Conservation (phyloP, 2,888 invertebrate genomes). For the Drosophila mimica region DNA sequence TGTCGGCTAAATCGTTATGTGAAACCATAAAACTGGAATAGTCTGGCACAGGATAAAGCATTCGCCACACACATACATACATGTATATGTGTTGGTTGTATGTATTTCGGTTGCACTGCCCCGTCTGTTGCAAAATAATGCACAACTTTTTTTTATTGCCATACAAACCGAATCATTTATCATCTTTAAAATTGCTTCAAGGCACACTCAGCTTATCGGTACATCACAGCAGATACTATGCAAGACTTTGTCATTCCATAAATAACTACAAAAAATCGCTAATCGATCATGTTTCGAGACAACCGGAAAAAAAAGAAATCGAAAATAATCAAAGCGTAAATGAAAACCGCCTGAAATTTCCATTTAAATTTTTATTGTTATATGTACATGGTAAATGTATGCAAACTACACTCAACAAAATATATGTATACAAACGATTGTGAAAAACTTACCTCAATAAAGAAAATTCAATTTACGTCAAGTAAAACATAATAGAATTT, state of each 20-base stretch:
- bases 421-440: background rate
- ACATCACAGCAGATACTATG: conserved; percentile 41
- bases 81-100: conserved; percentile 5
- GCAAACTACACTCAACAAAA: background rate
- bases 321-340: background rate
- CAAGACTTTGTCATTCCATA: conserved; percentile 51
- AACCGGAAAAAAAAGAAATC: background rate
- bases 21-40: conserved; percentile 71
- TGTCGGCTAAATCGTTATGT: conserved; percentile 66
- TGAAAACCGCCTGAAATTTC: conserved; percentile 1
- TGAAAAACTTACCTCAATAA: background rate
- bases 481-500: background rate
- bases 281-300: conserved; percentile 64
- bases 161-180: conserved; percentile 46
- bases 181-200: conserved; percentile 57
- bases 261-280: conserved; percentile 38
- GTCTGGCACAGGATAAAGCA: conserved; percentile 55
- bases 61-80: background rate
- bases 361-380: conserved; percentile 13
- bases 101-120: conserved; percentile 35
- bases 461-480: no score
- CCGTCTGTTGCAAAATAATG: conserved; percentile 59
- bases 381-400: background rate
- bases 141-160: conserved; percentile 45
- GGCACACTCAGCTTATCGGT: conserved; percentile 65